Conservation (phyloP, 53 echinoderm and acorn worm species). For the Paracentrotus lividus region DNA sequence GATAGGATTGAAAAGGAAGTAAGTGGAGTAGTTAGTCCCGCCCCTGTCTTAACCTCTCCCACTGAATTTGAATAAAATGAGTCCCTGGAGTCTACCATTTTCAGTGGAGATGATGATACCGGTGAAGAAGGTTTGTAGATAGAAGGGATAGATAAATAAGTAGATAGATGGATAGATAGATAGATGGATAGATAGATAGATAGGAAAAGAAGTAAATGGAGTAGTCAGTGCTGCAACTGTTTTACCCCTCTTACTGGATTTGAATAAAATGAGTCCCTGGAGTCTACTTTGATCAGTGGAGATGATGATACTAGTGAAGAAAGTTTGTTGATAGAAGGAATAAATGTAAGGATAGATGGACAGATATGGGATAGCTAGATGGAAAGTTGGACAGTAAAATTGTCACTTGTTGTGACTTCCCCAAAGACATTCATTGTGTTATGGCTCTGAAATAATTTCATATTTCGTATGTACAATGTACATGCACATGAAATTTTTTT, state of each 20-base stretch:
- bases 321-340: background rate
- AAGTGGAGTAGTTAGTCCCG: too few species aligned
- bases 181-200: background rate
- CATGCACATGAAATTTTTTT: background rate
- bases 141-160: background rate
- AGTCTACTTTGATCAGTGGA: background rate
- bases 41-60: too few species aligned
- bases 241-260: too few species aligned
- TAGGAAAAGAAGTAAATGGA: background rate
- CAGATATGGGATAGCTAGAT: too few species aligned
- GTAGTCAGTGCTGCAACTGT: too few species aligned
- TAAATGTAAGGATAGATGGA: too few species aligned
- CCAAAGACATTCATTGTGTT: too few species aligned
- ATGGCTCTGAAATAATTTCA: too few species aligned
- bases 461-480: too few species aligned
- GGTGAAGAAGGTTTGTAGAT: background rate
- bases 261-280: too few species aligned
- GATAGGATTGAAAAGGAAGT: background rate
- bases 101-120: background rate
- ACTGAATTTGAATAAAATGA: too few species aligned
- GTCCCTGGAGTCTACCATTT: background rate
- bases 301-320: background rate
- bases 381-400: background rate
- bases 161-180: background rate
- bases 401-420: too few species aligned